phyloP scores from a whole-genome alignment of 2,888 invertebrate genomes.

The Zonitis immaculata region DNA sequence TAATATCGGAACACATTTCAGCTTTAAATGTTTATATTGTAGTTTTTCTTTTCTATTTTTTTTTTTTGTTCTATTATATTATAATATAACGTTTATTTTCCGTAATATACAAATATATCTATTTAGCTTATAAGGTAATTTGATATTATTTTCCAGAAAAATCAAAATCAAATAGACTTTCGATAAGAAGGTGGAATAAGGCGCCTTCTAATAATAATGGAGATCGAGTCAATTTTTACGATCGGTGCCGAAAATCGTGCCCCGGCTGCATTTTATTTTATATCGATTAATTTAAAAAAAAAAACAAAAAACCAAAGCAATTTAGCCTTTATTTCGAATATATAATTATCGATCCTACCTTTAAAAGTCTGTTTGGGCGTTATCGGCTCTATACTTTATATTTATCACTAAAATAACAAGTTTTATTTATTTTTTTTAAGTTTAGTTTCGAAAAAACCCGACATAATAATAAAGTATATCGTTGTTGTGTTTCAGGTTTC shows the following conservation, averaged over 20 bases:
- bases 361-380: no score
- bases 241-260: not conserved
- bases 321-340: no score
- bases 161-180: not conserved
- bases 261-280: not conserved
- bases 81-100: conserved; percentile 28
- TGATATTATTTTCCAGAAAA: conserved; percentile 16
- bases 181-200: not conserved
- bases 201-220: no score
- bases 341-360: no score
- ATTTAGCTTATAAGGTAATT: conserved; percentile 24
- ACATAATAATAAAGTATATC: no score
- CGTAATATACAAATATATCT: conserved; percentile 22
- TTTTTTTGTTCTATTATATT: conserved; percentile 22
- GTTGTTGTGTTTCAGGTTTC: conserved; percentile 19
- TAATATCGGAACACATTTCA: conserved; percentile 33
- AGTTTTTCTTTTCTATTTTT: conserved; percentile 34
- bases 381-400: no score
- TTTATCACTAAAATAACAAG: no score
- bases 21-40: conserved; percentile 30
- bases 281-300: not conserved
- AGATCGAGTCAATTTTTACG: not conserved
- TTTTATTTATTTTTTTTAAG: no score
- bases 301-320: not conserved
- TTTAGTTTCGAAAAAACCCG: no score